A percentile compares a stretch with the other conserved stretches of the same genome.
These are phyloP conservation scores for Perodicticus potto DNA, from an alignment of 2,797 vertebrate species.

Conservation along the genomic window DNA sequence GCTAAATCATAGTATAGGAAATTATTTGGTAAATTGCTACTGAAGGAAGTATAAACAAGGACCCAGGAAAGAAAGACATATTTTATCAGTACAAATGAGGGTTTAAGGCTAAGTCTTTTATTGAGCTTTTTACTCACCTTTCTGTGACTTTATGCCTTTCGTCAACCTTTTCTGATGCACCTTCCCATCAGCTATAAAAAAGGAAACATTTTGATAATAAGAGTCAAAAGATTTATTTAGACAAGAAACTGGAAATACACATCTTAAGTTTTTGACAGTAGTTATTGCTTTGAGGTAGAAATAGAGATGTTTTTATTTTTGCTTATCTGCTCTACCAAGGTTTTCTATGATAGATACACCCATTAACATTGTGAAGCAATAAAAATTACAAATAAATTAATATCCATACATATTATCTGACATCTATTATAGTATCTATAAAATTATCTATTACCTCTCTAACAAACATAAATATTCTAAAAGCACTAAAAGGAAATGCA, in stretches of 20 bases:
- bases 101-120: neutral
- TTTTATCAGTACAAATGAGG: neutral
- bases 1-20: neutral
- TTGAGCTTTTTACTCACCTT: conserved; percentile 50
- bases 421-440: no score
- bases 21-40: neutral
- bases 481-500: neutral
- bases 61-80: neutral
- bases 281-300: neutral
- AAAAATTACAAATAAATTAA: neutral
- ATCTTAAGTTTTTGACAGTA: conserved; percentile 11
- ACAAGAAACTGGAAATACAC: neutral
- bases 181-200: conserved; percentile 62
- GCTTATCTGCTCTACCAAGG: neutral
- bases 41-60: neutral
- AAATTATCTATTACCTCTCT: neutral
- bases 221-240: conserved; percentile 32
- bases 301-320: neutral
- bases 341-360: conserved; percentile 38
- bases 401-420: neutral
- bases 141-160: conserved; percentile 45
- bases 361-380: neutral
- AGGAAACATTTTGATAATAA: conserved; percentile 26
- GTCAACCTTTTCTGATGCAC: conserved; percentile 61
- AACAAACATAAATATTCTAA: neutral